Percentiles rank a stretch among this genome's conserved stretches.
Conservation (phyloP, 2,797 vertebrate genomes). For the Eutrigla gurnardus region DNA sequence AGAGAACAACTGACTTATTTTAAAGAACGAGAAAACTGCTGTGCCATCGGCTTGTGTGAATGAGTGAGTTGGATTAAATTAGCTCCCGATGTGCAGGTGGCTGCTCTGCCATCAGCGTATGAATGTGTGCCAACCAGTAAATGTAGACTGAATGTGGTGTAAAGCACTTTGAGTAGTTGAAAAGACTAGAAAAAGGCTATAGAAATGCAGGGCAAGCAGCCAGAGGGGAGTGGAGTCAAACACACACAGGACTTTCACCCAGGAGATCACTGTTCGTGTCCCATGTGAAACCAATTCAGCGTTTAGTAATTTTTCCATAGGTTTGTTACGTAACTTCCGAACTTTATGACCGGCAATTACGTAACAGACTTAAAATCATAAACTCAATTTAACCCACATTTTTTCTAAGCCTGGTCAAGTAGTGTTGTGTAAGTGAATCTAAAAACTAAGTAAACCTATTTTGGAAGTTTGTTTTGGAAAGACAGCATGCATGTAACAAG, state of each 20-base stretch:
- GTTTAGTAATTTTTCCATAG: background rate
- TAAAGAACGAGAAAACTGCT: no score
- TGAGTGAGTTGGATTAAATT: no score
- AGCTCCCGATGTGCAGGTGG: no score
- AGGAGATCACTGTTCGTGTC: background rate
- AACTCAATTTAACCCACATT: no score
- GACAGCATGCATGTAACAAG: background rate
- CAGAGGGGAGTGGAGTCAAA: background rate
- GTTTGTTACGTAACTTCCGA: background rate
- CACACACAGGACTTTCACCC: background rate
- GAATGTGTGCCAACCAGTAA: no score
- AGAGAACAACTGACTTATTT: no score
- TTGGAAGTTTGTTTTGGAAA: background rate
- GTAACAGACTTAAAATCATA: background rate
- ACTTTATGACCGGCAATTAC: background rate
- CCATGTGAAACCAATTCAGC: background rate
- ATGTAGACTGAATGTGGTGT: no score
- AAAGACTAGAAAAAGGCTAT: no score
- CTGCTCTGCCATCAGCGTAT: no score
- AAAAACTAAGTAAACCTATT: background rate
- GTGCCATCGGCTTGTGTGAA: no score
- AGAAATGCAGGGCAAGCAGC: no score
- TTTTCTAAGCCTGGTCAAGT: background rate
- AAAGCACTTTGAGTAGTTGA: no score
- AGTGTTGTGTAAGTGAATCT: background rate